These are phyloP conservation scores for Alethe diademata DNA, from an alignment of 2,113 vertebrate genomes.

Conservation along the genomic window DNA sequence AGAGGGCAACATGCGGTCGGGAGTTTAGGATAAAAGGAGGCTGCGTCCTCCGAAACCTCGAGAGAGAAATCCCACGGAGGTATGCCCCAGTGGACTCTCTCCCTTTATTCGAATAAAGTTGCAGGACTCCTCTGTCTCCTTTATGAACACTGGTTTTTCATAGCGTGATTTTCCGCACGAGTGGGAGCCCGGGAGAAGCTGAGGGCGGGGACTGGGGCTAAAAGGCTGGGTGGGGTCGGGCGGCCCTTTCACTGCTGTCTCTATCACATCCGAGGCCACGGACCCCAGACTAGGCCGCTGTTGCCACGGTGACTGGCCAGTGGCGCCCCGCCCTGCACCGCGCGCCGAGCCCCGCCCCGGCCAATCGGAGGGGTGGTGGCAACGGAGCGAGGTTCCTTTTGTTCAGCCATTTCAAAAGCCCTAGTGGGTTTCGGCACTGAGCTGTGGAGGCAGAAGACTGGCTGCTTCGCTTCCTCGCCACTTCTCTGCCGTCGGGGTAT, in stretches of 20 bases:
- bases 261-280: neutral
- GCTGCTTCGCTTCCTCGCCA: neutral
- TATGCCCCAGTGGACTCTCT: neutral
- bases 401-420: conserved; percentile 70
- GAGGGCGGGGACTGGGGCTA: neutral
- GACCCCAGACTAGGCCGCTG: neutral
- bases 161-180: neutral
- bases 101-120: neutral
- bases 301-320: conserved; percentile 51
- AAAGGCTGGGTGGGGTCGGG: neutral
- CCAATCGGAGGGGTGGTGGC: conserved; percentile 52
- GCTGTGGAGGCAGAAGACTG: neutral
- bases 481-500: conserved; percentile 46
- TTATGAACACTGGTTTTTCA: neutral
- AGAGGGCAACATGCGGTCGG: neutral
- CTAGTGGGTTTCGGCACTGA: neutral
- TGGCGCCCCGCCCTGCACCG: neutral
- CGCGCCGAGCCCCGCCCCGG: neutral
- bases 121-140: neutral
- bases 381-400: conserved; percentile 34
- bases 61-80: neutral
- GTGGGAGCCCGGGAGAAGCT: neutral
- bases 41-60: neutral
- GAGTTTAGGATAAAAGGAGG: neutral
- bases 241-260: neutral